These are phyloP conservation scores for Gopherus evgoodei DNA, from an alignment of 2,113 vertebrate species.

Conservation along the genomic window DNA sequence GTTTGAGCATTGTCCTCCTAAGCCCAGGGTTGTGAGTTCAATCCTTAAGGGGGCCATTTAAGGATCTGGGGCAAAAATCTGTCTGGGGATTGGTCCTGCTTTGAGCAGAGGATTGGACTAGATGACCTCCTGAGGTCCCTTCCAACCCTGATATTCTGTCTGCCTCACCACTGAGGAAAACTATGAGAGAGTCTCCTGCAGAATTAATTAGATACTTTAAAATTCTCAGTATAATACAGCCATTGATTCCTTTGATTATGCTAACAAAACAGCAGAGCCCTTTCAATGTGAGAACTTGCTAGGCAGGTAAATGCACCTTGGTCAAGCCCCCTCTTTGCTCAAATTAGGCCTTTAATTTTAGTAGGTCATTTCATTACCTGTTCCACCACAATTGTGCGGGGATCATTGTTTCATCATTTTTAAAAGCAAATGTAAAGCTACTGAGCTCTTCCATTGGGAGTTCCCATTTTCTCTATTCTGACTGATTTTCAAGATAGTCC, in stretches of 20 bases:
- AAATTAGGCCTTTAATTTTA: neutral
- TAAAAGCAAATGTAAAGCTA: too few relatives aligned
- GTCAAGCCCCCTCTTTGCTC: neutral
- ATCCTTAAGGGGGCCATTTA: too few relatives aligned
- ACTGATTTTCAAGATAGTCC: neutral
- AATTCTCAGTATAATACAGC: neutral
- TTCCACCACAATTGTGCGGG: too few relatives aligned
- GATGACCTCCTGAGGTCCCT: too few relatives aligned
- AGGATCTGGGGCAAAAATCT: too few relatives aligned
- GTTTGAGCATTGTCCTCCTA: too few relatives aligned
- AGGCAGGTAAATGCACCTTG: neutral
- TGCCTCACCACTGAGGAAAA: neutral
- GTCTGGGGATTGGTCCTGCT: too few relatives aligned
- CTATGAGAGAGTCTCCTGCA: neutral
- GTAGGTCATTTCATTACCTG: neutral
- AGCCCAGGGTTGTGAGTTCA: too few relatives aligned
- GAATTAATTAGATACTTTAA: neutral
- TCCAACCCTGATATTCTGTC: neutral
- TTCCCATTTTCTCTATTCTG: too few relatives aligned
- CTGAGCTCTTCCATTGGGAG: too few relatives aligned
- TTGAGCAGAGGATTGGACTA: too few relatives aligned
- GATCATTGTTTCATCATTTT: too few relatives aligned
- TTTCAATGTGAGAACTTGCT: neutral
- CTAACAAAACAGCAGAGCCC: neutral
- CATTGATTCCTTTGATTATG: neutral